A percentile compares a stretch with the other conserved stretches of the same genome.
Evolutionary conservation across 2,797 vertebrate genomes (phyloP).

Genomic region (Mormyrus hasselquistii): DNA sequence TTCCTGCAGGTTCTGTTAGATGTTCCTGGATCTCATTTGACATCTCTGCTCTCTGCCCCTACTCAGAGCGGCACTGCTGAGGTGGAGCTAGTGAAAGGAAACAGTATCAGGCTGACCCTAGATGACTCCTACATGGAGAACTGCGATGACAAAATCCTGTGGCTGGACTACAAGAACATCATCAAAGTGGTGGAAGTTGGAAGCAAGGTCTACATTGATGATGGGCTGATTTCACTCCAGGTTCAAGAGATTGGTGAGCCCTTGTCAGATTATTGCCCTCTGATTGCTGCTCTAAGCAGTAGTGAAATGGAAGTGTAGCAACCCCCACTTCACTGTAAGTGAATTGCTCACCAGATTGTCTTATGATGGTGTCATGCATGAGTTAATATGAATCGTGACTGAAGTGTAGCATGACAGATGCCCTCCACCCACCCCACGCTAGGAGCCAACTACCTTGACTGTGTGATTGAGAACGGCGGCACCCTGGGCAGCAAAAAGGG

Average conservation of each 20-base stretch:
- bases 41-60: neutral
- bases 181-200: constrained; percentile 77
- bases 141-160: constrained; percentile 81
- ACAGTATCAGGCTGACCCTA: constrained; percentile 77
- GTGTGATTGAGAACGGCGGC: constrained; percentile 85
- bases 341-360: neutral
- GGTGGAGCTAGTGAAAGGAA: constrained; percentile 85
- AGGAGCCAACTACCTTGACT: constrained; percentile 76
- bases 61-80: constrained; percentile 88
- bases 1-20: neutral
- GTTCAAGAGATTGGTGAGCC: constrained; percentile 79
- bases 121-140: constrained; percentile 82
- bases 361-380: neutral
- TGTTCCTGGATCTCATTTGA: neutral
- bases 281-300: neutral
- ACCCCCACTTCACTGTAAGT: neutral
- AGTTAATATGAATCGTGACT: neutral
- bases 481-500: constrained; percentile 93
- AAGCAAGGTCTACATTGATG: constrained; percentile 83
- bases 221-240: constrained; percentile 86
- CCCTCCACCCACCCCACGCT: constrained; percentile 15
- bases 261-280: neutral
- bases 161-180: constrained; percentile 97
- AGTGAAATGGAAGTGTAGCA: neutral
- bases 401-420: neutral